Conservation (phyloP, 2,888 invertebrate genomes). For the Dryococelus australis region DNA sequence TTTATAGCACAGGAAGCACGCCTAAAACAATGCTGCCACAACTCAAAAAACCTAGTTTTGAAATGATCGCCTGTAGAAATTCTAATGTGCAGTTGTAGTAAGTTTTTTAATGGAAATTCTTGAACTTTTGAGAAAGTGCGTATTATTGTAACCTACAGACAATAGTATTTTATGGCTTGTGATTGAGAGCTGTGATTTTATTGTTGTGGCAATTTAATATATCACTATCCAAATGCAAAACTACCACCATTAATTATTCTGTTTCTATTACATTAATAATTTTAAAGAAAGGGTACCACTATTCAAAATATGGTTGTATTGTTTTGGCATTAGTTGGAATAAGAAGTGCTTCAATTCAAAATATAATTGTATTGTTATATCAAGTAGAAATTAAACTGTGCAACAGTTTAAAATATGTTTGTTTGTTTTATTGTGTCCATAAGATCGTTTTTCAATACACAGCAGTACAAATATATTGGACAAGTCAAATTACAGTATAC, state of each 20-base stretch:
- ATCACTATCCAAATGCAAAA: background rate
- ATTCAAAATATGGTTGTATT: no score
- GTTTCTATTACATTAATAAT: no score
- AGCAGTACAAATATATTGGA: no score
- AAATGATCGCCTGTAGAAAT: background rate
- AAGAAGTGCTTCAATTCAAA: no score
- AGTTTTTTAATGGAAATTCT: background rate
- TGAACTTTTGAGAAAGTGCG: background rate
- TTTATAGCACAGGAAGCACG: background rate
- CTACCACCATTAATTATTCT: background rate
- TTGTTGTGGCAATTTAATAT: background rate
- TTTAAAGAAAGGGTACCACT: no score
- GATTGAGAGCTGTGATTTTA: background rate
- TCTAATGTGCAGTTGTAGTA: background rate
- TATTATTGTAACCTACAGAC: background rate
- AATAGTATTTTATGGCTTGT: background rate
- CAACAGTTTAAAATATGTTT: no score
- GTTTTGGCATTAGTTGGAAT: no score
- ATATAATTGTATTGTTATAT: no score
- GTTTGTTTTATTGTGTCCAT: no score
- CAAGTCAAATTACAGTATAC: no score
- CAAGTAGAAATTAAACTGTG: no score
- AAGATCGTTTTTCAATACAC: no score
- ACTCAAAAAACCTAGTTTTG: background rate
- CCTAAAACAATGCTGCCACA: background rate